Conservation (phyloP, 2,113 vertebrate genomes). For the Melanerpes formicivorus region DNA sequence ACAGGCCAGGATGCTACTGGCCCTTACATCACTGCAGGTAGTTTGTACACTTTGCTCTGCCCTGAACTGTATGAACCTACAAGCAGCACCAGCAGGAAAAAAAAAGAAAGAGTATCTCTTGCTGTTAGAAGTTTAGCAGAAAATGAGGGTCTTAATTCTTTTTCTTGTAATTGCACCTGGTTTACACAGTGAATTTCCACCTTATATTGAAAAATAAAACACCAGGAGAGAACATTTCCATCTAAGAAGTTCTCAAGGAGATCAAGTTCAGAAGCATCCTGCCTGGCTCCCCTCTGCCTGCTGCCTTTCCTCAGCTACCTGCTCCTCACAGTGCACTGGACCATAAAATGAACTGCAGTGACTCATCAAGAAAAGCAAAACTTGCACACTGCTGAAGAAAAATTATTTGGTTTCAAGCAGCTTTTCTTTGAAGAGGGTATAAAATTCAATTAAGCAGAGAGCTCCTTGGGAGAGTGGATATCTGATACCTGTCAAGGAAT, state of each 20-base stretch:
- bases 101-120: neutral
- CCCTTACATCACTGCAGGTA: neutral
- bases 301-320: neutral
- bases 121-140: neutral
- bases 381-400: neutral
- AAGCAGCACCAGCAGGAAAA: neutral
- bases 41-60: neutral
- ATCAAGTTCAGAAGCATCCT: neutral
- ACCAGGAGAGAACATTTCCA: neutral
- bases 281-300: neutral
- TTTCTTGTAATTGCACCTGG: neutral
- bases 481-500: neutral
- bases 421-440: neutral
- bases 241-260: neutral
- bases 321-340: neutral
- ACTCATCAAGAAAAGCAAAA: neutral
- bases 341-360: neutral
- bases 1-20: too few species aligned
- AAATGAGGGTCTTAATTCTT: neutral
- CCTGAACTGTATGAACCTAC: neutral
- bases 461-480: neutral
- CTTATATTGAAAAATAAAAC: neutral
- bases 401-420: neutral
- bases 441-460: neutral
- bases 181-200: neutral